Evolutionary conservation across 2,797 vertebrate genomes (phyloP), one percentile per base, ranked within the genome.

Genomic region (Spinibarbus caldwelli): DNA sequence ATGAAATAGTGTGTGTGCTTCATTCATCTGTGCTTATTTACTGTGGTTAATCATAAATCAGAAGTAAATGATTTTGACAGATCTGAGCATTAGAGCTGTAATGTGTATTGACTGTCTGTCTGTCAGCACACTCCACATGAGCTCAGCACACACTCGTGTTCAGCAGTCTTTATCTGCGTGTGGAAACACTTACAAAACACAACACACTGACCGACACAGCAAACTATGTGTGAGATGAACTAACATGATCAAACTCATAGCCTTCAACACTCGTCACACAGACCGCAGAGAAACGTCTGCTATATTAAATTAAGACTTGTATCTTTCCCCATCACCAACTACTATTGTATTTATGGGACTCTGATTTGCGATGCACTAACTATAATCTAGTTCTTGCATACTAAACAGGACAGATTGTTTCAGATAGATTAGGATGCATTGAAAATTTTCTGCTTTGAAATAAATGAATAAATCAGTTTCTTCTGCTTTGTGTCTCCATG

Each of bases 31-130:
- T 41, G 38, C 19, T 82, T 47, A 12, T 82, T 47, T 82, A 34
- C 47, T 82, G 41, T 64, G 54, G 38, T 83, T 64, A 73, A 34
- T 49, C 29, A 64, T 83, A 36, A 64, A 62, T 80, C 78, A 80
- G 36, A 68, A 64, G 52, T 64, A 83, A 75, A 83, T 83, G 54
- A 47, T 73, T 19, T 19, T 83, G 68, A 82, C 70, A 73, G 34
- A 29, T 34, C 36, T 54, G 68, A 82, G 68, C 68, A 82, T 62
- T 47, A 73, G 80, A 86, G 89, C 86, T 87, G 82, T 88, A 73
- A 70, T 85, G 84, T 75, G 72, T 86, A 88, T 82, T 75, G 73
- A 78, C 76, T 52, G 92, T 91, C 88, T 84, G 19, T 31, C 54
- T 68, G 75, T 52, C n/a, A 34, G 36, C 73, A 26, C 72, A 38